Evolutionary conservation across 2,888 invertebrate species (phyloP), one percentile per base, ranked within the genome.

Genomic region (Liodrosophila aerea): DNA sequence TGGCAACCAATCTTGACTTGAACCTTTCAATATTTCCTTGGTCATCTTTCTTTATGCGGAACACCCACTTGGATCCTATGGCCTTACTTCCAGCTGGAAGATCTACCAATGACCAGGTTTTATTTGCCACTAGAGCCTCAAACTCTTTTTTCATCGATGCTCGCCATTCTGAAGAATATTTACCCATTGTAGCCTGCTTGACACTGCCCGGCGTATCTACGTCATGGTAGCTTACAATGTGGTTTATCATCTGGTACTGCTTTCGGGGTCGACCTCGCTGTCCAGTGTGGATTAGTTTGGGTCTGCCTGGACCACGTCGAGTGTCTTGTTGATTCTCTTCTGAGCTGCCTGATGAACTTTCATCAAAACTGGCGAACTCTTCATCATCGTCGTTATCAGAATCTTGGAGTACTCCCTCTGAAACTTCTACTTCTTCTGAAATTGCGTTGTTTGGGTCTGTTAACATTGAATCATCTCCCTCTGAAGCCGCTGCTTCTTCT

Each of bases 121-220:
- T 36, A 9, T 18, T 39, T 18, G 9, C n/a, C 4, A 9, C 13
- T 4, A 29, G 41, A 2, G 41, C 41, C 1, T 41, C 41, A 7
- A 4, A 8, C 8, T 41, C 41, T 5, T 1, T 1, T 29, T 13
- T 36, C 13, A 34, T 34, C 0, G 22, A 46, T 4, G 3, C 8
- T 22, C 34, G 22, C 46, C 46, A 46, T 34, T 46, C 46, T 22
- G 34, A 36, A 22, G 34, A 34, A 46, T 46, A 22, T 36, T 46
- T 33, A 33, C 45, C 12, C 0, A 2, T 3, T 4, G 33, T 8
- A 1, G 45, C 45, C 4, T 34, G 18, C 13, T 45, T 45, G 8
- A 34, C 18, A 2, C n/a, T 34, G 1, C 12, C 12, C 0, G 18
- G 34, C 7, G 18, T 33, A 22, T 34, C 45, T 1, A 34, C 11